phyloP scores from a whole-genome alignment of 2,888 invertebrate genomes.

The Standfussiana lucernea region DNA sequence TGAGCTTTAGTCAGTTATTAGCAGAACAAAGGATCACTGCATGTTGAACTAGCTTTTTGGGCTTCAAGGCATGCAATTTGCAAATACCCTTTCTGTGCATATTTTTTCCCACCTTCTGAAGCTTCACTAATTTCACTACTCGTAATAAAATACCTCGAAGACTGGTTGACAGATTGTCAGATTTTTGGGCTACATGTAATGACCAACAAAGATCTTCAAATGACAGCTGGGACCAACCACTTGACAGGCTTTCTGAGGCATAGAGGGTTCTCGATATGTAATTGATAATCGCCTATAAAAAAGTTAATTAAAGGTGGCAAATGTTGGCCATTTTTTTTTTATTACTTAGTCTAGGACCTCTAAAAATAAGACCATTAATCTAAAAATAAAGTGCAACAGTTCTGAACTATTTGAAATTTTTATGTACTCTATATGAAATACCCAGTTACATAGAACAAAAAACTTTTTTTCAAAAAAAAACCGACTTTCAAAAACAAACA shows the following conservation, averaged over 20 bases:
- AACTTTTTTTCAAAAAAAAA: too few species aligned
- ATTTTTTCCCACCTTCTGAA: not conserved
- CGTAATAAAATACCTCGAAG: not conserved
- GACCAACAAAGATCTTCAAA: not conserved
- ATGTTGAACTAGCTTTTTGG: not conserved
- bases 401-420: not conserved
- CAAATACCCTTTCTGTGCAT: not conserved
- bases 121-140: not conserved
- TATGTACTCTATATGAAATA: not conserved
- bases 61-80: not conserved
- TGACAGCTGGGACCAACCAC: not conserved
- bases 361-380: not conserved
- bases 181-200: not conserved
- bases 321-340: too few species aligned
- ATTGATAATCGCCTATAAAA: not conserved
- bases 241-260: not conserved
- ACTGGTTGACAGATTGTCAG: not conserved
- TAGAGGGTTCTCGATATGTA: not conserved
- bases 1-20: not conserved
- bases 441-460: not conserved
- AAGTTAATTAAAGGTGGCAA: too few species aligned
- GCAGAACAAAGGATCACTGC: not conserved
- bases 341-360: not conserved
- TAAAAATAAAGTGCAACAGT: not conserved
- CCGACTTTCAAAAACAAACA: too few species aligned